These are phyloP conservation scores for Heliconius congener DNA, from an alignment of 1,140 invertebrate genomes.

Conservation along the genomic window DNA sequence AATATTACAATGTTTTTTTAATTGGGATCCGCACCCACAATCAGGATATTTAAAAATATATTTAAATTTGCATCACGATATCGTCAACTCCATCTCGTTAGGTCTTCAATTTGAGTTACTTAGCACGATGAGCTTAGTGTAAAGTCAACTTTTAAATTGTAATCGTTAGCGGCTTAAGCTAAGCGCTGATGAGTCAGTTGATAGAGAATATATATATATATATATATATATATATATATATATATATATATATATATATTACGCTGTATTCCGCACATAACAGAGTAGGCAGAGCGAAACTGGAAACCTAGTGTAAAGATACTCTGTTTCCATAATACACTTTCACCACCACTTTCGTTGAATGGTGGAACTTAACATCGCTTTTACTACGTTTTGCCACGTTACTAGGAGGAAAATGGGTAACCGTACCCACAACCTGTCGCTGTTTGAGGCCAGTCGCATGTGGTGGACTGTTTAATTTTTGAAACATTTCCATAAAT, in stretches of 20 bases:
- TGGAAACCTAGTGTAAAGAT: neutral
- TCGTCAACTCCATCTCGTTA: neutral
- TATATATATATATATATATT: no score
- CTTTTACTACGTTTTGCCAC: neutral
- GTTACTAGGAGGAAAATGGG: neutral
- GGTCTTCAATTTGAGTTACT: neutral
- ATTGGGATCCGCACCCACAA: no score
- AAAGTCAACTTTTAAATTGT: neutral
- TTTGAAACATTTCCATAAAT: no score
- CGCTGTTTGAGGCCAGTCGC: no score
- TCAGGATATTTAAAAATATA: no score
- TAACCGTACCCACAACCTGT: neutral
- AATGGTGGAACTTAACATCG: neutral
- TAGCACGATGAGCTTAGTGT: neutral
- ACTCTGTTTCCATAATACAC: neutral
- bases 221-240: no score
- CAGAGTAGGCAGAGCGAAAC: neutral
- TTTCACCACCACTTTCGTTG: neutral
- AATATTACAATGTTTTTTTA: no score
- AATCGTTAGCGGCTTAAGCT: neutral
- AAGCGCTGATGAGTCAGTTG: neutral
- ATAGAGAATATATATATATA: neutral
- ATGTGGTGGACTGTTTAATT: no score
- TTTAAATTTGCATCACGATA: neutral
- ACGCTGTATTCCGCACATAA: neutral